Evolutionary conservation across 2,113 vertebrate species (phyloP).

Genomic region (Callopanchax toddi): DNA sequence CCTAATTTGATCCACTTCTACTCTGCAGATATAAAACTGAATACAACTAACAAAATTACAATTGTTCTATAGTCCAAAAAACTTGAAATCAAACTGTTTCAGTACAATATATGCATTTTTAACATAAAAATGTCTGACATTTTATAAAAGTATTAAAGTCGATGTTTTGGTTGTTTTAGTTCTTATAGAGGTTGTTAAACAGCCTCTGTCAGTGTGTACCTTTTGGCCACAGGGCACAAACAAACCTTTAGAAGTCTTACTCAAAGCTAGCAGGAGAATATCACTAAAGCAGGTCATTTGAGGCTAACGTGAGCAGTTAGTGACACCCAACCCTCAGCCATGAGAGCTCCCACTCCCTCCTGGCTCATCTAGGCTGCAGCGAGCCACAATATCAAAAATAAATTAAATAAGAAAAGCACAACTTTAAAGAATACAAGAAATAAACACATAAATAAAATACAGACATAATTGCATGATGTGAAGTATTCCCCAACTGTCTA

Average conservation of each 20-base stretch:
- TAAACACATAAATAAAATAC: background rate
- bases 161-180: background rate
- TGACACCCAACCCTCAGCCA: background rate
- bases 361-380: background rate
- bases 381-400: background rate
- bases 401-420: background rate
- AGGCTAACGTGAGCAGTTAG: background rate
- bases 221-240: conserved; percentile 1
- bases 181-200: background rate
- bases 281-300: conserved; percentile 2
- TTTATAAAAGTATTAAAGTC: too few relatives aligned
- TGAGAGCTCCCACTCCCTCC: background rate
- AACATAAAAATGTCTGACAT: too few relatives aligned
- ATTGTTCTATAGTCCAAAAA: too few relatives aligned
- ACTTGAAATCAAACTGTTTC: too few relatives aligned
- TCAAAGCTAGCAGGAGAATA: conserved; percentile 8
- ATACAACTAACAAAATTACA: too few relatives aligned
- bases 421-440: background rate
- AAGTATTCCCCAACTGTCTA: conserved; percentile 15
- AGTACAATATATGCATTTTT: too few relatives aligned
- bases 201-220: background rate
- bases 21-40: too few relatives aligned
- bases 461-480: conserved; percentile 18
- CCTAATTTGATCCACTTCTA: too few relatives aligned
- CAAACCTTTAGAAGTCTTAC: conserved; percentile 6